Base-by-base conservation (phyloP, 2,113 vertebrate genomes). In the Callaeas wilsoni region DNA sequence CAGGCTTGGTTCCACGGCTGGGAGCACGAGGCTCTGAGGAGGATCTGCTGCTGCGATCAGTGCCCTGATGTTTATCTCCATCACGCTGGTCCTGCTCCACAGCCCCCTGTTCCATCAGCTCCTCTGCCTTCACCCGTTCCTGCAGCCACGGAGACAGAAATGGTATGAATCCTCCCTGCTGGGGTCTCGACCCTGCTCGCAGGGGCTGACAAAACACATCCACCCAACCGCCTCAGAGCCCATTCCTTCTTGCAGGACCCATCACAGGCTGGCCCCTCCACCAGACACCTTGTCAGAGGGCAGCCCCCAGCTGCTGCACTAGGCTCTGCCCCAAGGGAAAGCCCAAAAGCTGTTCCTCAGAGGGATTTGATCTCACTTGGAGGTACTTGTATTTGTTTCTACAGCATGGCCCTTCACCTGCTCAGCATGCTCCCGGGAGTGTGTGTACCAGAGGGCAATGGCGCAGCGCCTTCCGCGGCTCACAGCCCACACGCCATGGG, bases 381-480 rank as follows among this genome's bases (percentile, higher is more conserved):
- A 93, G 26, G 49, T 21, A 12, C 55, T 56, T 8, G 1, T 9
- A 33, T 8, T 23, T 6, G 1, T 17, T 46, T 25, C 64, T 17
- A 17, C 79, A 77, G 49, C 46, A 15, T 0, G 9, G 59, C 19
- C 42, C 63, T 37, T 97, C 90, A 99, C 99, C 99, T 99, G 99
- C 95, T 99, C 99, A 23, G 98, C 98, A 33, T 99, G 99, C 69
- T 98, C 98, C 46, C 91, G 97, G 29, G 99, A 98, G 78, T 98
- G 98, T 0, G 99, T 99, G 95, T 99, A 99, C 99, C 99, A 99
- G 75, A 99, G 98, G 0, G 99, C 99, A 30, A 99, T 41, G 16
- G 99, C 98, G 6, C 99, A 99, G 84, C 99, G 98, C 62, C 98
- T 98, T 5, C 99, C 99, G 0, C 74, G 97, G 0, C 99, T 99